phyloP scores from a whole-genome alignment of 2,888 invertebrate genomes.

The Hoplodrina blanda region DNA sequence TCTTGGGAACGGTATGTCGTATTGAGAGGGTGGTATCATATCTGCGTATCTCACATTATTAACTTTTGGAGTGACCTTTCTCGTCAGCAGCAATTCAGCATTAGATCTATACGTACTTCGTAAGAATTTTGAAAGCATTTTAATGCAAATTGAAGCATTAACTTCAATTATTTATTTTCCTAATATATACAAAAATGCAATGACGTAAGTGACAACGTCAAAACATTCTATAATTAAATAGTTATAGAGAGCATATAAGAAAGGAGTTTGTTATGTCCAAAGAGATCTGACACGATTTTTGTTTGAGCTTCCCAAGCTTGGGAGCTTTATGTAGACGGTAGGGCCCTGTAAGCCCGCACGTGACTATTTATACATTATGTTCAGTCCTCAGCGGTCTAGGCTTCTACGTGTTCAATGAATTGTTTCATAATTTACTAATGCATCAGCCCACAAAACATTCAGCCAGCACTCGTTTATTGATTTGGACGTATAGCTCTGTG shows the following conservation, averaged over 20 bases:
- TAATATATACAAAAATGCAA: conserved; percentile 46
- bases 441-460: conserved; percentile 6
- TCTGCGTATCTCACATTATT: conserved; percentile 51
- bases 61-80: conserved; percentile 44
- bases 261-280: conserved; percentile 36
- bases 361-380: neutral
- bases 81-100: conserved; percentile 44
- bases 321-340: no score
- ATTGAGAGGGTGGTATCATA: conserved; percentile 78
- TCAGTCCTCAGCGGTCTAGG: neutral
- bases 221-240: conserved; percentile 56
- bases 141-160: conserved; percentile 50
- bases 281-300: conserved; percentile 20
- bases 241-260: conserved; percentile 31
- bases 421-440: neutral
- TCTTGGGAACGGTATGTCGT: conserved; percentile 75
- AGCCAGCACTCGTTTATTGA: conserved; percentile 32
- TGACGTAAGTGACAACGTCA: conserved; percentile 50
- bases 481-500: conserved; percentile 4
- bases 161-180: conserved; percentile 52
- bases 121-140: conserved; percentile 76
- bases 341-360: neutral
- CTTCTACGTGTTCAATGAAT: neutral
- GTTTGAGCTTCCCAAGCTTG: neutral
- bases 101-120: conserved; percentile 55